A percentile compares a stretch with the other conserved stretches of the same genome.
Conservation (phyloP, 2,113 vertebrate species). For the Corvus hawaiiensis region DNA sequence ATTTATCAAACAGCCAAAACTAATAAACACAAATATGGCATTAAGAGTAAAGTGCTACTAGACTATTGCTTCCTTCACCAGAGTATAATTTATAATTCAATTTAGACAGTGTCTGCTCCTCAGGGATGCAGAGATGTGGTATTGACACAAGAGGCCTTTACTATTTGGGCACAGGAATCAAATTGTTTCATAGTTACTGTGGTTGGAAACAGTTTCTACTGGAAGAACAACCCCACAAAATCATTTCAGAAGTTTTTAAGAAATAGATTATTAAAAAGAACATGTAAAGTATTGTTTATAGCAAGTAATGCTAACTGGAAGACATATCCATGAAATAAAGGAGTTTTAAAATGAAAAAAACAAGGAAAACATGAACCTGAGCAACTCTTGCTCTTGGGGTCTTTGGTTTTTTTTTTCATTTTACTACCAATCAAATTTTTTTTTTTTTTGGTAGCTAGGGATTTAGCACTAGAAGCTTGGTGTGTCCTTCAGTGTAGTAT, state of each 20-base stretch:
- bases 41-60: conserved; percentile 1
- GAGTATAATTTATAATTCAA: conserved; percentile 23
- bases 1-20: conserved; percentile 25
- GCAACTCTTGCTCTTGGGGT: background rate
- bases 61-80: background rate
- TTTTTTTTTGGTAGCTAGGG: background rate
- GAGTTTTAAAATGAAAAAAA: background rate
- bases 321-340: background rate
- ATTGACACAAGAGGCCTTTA: background rate
- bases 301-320: background rate
- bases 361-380: accelerated
- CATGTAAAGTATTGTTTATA: background rate
- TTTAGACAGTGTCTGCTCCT: background rate
- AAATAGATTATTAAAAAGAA: background rate
- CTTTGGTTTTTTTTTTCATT: background rate
- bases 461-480: background rate
- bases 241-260: background rate
- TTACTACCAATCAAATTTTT: background rate
- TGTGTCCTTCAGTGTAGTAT: background rate
- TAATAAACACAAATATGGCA: conserved; percentile 5
- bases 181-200: background rate
- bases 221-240: background rate
- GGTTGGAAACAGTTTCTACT: background rate
- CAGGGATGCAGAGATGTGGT: background rate
- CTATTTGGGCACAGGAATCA: background rate